Evolutionary conservation across 2,113 vertebrate genomes (phyloP).

Genomic region (Emydocephalus ijimae): DNA sequence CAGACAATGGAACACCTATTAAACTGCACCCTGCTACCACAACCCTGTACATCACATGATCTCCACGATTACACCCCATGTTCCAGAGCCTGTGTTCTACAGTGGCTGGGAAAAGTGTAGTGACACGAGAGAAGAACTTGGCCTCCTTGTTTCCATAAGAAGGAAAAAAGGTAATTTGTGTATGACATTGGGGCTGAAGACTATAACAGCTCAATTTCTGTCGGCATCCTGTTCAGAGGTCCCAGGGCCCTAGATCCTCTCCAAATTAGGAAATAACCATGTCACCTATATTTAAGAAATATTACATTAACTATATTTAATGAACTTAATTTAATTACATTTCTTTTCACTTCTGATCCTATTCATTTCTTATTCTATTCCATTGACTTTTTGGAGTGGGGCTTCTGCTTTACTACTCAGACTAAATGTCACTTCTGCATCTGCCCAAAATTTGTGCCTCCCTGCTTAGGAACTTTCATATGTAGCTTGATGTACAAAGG

Average conservation of each 20-base stretch:
- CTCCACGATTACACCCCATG: too few species aligned
- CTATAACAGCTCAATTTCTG: neutral
- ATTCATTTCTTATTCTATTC: neutral
- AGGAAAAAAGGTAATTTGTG: neutral
- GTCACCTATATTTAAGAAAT: neutral
- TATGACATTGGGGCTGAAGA: neutral
- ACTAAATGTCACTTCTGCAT: neutral
- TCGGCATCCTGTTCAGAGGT: neutral
- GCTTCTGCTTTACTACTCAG: neutral
- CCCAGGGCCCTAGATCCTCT: neutral
- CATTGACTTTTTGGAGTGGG: neutral
- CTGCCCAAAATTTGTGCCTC: neutral
- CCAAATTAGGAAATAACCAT: neutral
- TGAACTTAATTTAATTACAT: neutral
- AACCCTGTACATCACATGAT: too few species aligned
- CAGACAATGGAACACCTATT: too few species aligned
- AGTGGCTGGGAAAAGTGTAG: too few species aligned
- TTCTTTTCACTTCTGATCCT: neutral
- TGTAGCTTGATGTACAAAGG: neutral
- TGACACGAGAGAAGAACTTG: too few species aligned
- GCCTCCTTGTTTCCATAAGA: neutral
- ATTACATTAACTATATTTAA: neutral
- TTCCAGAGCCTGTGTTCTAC: too few species aligned
- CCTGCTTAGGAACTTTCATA: neutral
- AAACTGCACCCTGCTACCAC: too few species aligned